Percentiles rank a stretch among this genome's conserved stretches.
Evolutionary conservation across 2,113 vertebrate species (phyloP).

Genomic region (Hystrix brachyura): DNA sequence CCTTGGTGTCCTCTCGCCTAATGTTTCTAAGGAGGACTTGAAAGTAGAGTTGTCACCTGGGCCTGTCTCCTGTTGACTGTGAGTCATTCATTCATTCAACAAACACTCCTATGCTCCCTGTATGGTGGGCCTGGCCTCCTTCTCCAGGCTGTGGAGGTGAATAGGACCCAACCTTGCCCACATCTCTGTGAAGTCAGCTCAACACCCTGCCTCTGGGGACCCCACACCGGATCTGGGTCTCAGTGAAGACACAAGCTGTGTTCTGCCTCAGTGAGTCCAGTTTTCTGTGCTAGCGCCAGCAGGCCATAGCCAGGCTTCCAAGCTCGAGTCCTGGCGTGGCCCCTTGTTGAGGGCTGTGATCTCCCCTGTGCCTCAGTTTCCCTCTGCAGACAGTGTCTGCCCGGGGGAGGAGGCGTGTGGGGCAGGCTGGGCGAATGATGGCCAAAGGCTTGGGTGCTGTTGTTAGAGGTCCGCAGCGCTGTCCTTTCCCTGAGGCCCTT

Average conservation of each 20-base stretch:
- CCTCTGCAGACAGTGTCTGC: neutral
- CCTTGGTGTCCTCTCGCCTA: too few species aligned
- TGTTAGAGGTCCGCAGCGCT: accelerated
- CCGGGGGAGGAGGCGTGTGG: neutral
- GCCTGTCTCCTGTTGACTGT: neutral
- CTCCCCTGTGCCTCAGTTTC: accelerated
- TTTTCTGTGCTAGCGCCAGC: neutral
- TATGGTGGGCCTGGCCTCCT: neutral
- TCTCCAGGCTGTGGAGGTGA: neutral
- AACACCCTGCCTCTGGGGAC: neutral
- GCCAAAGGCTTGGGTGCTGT: neutral
- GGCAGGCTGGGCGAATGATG: accelerated
- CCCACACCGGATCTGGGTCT: neutral
- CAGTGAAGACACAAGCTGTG: accelerated
- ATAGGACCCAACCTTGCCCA: neutral
- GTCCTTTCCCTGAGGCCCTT: neutral
- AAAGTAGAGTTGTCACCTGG: accelerated
- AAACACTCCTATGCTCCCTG: neutral
- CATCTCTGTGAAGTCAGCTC: neutral
- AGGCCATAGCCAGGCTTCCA: neutral
- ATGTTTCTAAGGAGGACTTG: too few species aligned
- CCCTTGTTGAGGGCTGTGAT: neutral
- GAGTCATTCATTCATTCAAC: neutral
- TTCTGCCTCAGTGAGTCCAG: neutral
- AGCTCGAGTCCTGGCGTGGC: accelerated